Conservation (phyloP, 2,113 vertebrate genomes). For the Sapajus apella region DNA sequence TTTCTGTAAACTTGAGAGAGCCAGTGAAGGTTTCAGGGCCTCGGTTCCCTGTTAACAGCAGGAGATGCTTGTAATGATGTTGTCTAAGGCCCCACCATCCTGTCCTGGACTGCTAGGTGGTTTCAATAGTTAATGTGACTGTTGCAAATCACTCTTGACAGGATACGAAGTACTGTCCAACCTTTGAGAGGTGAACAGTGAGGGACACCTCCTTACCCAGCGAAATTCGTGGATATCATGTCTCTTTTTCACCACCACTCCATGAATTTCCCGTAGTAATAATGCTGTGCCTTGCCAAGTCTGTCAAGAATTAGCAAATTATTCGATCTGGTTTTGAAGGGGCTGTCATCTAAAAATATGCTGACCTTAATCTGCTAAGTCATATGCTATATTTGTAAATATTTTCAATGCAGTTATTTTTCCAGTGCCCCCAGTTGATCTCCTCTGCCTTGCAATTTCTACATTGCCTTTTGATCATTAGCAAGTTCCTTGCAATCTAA, state of each 20-base stretch:
- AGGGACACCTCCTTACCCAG: background rate
- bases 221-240: background rate
- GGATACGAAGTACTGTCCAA: background rate
- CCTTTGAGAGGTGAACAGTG: background rate
- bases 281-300: background rate
- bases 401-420: slow-evolving; percentile 13
- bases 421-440: background rate
- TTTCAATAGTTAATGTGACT: background rate
- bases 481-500: slow-evolving; percentile 38
- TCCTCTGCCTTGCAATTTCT: slow-evolving; percentile 18
- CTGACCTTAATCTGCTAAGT: background rate
- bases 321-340: background rate
- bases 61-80: background rate
- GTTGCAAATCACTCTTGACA: background rate
- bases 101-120: background rate
- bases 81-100: background rate
- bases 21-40: background rate
- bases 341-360: background rate
- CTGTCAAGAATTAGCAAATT: background rate
- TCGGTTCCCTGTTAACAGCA: background rate
- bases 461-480: background rate
- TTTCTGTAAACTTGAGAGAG: background rate
- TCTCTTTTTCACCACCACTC: background rate
- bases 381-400: slow-evolving; percentile 19
- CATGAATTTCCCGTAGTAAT: background rate